Conservation (phyloP, 2,888 invertebrate species). For the Cylindroiulus punctatus region DNA sequence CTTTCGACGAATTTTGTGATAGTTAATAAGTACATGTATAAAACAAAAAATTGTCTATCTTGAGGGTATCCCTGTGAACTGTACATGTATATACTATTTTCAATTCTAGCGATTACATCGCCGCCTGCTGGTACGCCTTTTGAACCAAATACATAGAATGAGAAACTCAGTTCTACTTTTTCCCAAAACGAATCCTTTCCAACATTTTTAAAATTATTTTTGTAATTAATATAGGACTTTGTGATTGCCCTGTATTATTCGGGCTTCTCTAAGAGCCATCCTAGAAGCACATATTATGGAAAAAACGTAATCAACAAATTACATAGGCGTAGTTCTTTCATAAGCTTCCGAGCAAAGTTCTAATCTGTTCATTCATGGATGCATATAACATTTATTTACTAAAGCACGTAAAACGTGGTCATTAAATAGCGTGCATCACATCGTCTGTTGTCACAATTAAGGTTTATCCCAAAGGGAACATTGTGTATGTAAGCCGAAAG, state of each 20-base stretch:
- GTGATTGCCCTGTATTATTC: too few relatives aligned
- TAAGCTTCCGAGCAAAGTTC: background rate
- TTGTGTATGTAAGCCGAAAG: background rate
- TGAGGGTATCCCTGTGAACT: too few relatives aligned
- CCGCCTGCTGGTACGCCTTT: too few relatives aligned
- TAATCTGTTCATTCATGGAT: conserved; percentile 8
- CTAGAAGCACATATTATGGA: background rate
- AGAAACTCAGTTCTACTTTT: too few relatives aligned
- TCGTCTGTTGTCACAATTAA: background rate
- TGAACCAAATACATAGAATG: too few relatives aligned
- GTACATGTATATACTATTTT: background rate
- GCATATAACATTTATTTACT: background rate
- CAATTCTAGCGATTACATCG: too few relatives aligned
- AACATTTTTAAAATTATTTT: background rate
- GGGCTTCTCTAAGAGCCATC: background rate
- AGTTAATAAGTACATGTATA: background rate
- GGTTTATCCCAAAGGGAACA: background rate
- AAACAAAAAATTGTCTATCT: too few relatives aligned
- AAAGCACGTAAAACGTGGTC: background rate
- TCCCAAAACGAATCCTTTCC: background rate
- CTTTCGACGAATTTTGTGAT: background rate
- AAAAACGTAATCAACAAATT: conserved; percentile 1
- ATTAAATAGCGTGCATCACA: conserved; percentile 22
- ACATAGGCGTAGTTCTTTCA: conserved; percentile 37
- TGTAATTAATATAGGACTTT: too few relatives aligned